Percentiles rank a stretch among this genome's conserved stretches.
Evolutionary conservation across 1,140 invertebrate genomes (phyloP).

Genomic region (Bombus pyrosoma): DNA sequence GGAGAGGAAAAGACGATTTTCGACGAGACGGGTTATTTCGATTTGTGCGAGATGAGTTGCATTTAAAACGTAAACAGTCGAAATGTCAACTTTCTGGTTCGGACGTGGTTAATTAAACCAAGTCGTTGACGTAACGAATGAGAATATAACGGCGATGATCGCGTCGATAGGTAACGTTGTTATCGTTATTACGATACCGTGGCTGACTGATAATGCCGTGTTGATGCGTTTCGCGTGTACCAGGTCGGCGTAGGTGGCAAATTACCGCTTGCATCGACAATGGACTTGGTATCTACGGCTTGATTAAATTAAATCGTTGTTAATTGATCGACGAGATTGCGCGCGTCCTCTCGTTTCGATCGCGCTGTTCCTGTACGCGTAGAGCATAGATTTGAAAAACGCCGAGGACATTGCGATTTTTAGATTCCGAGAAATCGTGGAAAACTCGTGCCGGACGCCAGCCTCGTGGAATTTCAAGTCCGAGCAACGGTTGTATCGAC

Average conservation of each 20-base stretch:
- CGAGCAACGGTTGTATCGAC: too few species aligned
- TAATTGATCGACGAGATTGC: slow-evolving; percentile 1
- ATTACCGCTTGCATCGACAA: slow-evolving; percentile 19
- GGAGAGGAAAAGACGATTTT: background rate
- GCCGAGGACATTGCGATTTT: too few species aligned
- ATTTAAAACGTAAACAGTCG: background rate
- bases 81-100: background rate
- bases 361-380: background rate
- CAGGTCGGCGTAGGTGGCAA: slow-evolving; percentile 2
- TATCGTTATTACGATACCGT: slow-evolving; percentile 22
- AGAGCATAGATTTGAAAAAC: background rate
- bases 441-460: too few species aligned
- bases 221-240: slow-evolving; percentile 19
- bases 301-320: slow-evolving; percentile 6
- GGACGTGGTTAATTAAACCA: background rate
- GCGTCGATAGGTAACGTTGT: slow-evolving; percentile 8
- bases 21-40: too few species aligned
- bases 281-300: background rate
- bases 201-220: slow-evolving; percentile 28
- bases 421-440: too few species aligned
- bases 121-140: background rate
- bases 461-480: too few species aligned
- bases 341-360: too few species aligned
- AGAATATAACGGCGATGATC: background rate
- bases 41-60: background rate